Evolutionary conservation across 2,113 vertebrate species (phyloP), one percentile per base, ranked within the genome.

Genomic region (Pelvicachromis taeniatus): DNA sequence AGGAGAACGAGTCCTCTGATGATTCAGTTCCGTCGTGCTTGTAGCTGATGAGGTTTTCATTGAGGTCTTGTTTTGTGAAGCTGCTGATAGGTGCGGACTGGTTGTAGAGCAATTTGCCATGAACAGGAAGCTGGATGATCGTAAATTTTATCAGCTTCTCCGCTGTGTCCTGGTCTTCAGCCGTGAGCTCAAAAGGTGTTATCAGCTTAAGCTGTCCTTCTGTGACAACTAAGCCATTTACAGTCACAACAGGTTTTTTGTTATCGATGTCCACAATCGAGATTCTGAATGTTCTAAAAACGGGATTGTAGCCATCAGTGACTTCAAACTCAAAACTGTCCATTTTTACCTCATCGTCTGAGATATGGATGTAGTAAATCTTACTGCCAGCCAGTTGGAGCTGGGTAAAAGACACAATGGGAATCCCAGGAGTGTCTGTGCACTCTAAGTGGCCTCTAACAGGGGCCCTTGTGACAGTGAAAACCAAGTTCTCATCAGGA

Each of bases 321-420:
- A 99, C 98, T 87, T 99, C 96, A 89, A 99, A 99, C 89, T 99
- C 98, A 94, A 99, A 99, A 84, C 98, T 98, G 94, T 99, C 98
- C 97, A 97, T 98, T 93, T 99, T 99, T 21, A 98, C 95, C 87
- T 99, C 98, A 4, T 99, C 97, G 23, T 98, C 97, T 2, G 98
- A 97, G 2, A 98, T 99, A 87, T 99, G 98, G 88, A 98, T 97
- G 87, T 99, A 99, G 91, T 97, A 98, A 88, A 99, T 70, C 90
- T 99, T 99, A 95, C 97, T 99, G 40, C 98, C 98, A 21, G 98
- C 98, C 56, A 99, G 93, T 3, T 98, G 96, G 21, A 99, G 96
- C 13, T 99, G 98, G 45, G 97, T 97, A 81, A 99, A 99, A 52
- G 97, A 97, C 3, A 92, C 96, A 73, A 98, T 97, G 42, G 97